Conservation (phyloP, 2,113 vertebrate species). For the Cyprinodon variegatus region DNA sequence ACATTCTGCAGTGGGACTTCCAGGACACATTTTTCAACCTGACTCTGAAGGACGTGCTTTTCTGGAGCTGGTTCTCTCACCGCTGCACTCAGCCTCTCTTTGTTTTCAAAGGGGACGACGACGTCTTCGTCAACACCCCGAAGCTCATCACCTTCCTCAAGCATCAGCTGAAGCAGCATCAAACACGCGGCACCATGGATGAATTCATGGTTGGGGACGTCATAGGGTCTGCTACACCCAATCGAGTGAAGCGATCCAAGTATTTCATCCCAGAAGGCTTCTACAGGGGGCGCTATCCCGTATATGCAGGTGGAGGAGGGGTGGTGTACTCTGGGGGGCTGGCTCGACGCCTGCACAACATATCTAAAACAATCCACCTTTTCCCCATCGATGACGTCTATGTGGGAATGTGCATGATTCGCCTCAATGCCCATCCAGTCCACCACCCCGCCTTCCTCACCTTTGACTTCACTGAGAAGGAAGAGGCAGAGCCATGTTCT, state of each 20-base stretch:
- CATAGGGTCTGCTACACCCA: conserved; percentile 51
- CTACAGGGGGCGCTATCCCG: conserved; percentile 76
- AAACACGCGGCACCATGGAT: background rate
- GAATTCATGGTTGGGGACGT: conserved; percentile 77
- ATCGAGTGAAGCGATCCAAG: conserved; percentile 49
- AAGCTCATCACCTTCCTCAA: conserved; percentile 68
- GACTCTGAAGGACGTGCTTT: conserved; percentile 81
- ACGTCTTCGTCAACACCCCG: conserved; percentile 77
- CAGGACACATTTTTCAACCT: conserved; percentile 82
- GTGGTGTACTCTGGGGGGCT: conserved; percentile 77
- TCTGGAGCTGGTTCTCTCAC: conserved; percentile 78
- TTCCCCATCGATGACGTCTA: conserved; percentile 83
- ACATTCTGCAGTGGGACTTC: conserved; percentile 83
- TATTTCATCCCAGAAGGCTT: conserved; percentile 79
- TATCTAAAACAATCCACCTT: conserved; percentile 71
- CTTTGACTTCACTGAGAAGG: conserved; percentile 67
- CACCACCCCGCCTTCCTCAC: conserved; percentile 77
- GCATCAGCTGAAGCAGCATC: conserved; percentile 31
- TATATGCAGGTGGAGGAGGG: conserved; percentile 77
- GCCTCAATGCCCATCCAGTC: conserved; percentile 58
- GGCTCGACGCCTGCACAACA: conserved; percentile 56
- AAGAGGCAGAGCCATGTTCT: conserved; percentile 49
- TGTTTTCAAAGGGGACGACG: conserved; percentile 82
- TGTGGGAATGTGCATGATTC: conserved; percentile 80
- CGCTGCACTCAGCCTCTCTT: conserved; percentile 59